Evolutionary conservation across 1,140 invertebrate genomes (phyloP).

Genomic region (Pentalonia nigronervosa): DNA sequence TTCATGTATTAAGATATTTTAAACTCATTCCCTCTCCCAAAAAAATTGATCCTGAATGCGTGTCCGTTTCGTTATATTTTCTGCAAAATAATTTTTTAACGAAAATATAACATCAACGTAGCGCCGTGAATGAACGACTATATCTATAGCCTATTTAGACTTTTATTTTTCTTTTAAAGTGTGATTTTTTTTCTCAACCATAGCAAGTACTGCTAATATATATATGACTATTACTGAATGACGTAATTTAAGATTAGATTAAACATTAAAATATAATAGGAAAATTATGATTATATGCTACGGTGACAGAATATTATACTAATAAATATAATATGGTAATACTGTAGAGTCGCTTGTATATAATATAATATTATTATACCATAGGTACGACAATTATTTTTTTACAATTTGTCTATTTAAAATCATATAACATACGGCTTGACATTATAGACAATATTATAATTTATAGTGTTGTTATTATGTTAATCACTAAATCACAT

Average conservation of each 20-base stretch:
- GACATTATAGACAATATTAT: neutral
- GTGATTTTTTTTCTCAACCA: neutral
- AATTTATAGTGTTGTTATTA: neutral
- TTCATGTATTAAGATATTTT: no score
- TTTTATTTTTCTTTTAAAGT: neutral
- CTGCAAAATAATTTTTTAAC: neutral
- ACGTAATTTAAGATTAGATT: slow-evolving; percentile 37
- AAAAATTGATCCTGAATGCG: no score
- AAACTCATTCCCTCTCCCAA: no score
- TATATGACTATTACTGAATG: neutral
- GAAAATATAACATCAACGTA: neutral
- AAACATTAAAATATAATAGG: slow-evolving; percentile 7
- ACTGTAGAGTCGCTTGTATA: neutral
- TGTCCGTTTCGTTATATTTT: no score
- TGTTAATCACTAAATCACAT: neutral
- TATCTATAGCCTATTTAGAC: no score
- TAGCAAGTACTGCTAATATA: neutral
- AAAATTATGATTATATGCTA: neutral
- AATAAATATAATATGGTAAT: neutral
- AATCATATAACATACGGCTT: neutral
- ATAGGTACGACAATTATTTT: neutral
- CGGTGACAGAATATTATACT: neutral
- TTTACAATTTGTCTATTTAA: neutral
- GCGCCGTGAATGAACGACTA: neutral
- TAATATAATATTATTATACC: neutral